phyloP scores from a whole-genome alignment of 2,888 invertebrate genomes.

The Ypsolopha scabrella region DNA sequence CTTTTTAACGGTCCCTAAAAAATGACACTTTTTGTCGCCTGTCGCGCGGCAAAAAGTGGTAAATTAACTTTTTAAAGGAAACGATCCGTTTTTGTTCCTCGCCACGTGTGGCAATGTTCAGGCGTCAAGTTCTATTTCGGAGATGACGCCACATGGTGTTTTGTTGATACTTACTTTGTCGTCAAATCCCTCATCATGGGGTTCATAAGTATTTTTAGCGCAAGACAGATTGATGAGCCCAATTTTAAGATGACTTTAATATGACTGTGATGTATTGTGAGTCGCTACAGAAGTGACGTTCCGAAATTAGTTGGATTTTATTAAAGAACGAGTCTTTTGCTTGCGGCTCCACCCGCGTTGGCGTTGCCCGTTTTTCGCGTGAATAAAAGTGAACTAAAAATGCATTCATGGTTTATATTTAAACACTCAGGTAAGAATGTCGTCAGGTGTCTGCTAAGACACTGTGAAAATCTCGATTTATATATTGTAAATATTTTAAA shows the following conservation, averaged over 20 bases:
- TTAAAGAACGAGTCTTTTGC: no score
- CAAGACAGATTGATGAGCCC: slow-evolving; percentile 45
- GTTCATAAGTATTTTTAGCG: slow-evolving; percentile 48
- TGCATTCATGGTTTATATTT: no score
- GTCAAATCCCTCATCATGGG: slow-evolving; percentile 59
- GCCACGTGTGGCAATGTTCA: slow-evolving; percentile 51
- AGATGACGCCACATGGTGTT: slow-evolving; percentile 46
- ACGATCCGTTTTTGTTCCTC: slow-evolving; percentile 60
- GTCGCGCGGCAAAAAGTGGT: slow-evolving; percentile 51
- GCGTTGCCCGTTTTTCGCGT: no score
- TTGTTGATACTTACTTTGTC: slow-evolving; percentile 60
- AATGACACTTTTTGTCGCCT: slow-evolving; percentile 51
- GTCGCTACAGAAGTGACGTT: neutral
- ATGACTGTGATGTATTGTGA: slow-evolving; percentile 41
- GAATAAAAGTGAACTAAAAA: no score
- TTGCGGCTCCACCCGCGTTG: no score
- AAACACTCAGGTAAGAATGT: no score
- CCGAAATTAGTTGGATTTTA: no score
- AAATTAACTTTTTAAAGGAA: slow-evolving; percentile 70
- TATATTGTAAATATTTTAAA: no score
- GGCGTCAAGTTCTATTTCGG: slow-evolving; percentile 6
- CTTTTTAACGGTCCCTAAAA: slow-evolving; percentile 49
- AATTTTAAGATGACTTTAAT: slow-evolving; percentile 52
- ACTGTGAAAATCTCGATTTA: no score
- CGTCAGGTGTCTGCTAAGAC: no score